Base-by-base conservation (phyloP, 1,140 invertebrate genomes). In the Pseudomyrmex sp. region DNA sequence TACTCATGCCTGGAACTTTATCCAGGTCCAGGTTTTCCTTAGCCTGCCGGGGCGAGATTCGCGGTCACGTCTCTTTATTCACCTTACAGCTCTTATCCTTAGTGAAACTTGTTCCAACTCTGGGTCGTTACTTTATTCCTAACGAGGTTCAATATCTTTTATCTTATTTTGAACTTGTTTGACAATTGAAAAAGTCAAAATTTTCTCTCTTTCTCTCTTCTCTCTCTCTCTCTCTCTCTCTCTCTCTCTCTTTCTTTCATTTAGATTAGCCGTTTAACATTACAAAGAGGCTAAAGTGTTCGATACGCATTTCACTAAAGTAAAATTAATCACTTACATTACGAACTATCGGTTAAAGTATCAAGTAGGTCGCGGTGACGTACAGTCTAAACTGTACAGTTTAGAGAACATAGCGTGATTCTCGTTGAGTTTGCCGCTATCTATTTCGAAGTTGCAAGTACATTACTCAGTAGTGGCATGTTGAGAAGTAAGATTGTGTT, bases 1-100 rank as follows among this genome's bases (percentile, higher is more conserved):
- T 83, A 70, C 79, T 76, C 72, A 62, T 83, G 63, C 82, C 44
- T 23, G 61, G 7, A 65, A 50, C 82, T 82, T 87, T 82, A 56
- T 26, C 56, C 86, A 50, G 62, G 23, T 69, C 63, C 35, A 7
- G 35, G 35, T 35, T 68, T 26, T 76, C 75, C 48, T 56, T 73
- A 23, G 59, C 76, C 72, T 44, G 68, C 50, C 50, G 23, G 54
- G 35, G 35, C 5, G 35, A 35, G 35, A 70, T 70, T 48, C 50
- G 13, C 15, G 23, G 50, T 35, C 76, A 80, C 69, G 23, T 66
- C 65, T 58, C 77, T 56, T 82, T 75, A 72, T 72, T 79, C 54
- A 70, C 48, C 77, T 23, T 52, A 44, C 54, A 10, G 2, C 50
- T 77, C 44, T 82, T 77, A 84, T 82, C 50, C 70, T 44, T 56